Conservation (phyloP, 2,113 vertebrate genomes). For the Pandion haliaetus region DNA sequence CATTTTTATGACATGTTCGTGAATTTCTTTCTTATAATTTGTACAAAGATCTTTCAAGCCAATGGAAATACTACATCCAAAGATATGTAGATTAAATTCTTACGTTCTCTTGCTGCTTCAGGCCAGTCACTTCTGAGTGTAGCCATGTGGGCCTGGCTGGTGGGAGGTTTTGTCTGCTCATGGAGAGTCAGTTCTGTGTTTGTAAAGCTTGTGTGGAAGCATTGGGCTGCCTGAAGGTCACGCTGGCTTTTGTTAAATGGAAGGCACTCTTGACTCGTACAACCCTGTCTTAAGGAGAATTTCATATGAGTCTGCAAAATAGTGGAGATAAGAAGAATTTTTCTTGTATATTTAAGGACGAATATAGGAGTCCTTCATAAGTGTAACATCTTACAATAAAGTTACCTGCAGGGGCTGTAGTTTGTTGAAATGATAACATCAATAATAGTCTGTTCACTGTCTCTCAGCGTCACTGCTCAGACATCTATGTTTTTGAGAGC, state of each 20-base stretch:
- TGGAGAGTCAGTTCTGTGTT: not conserved
- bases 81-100: not conserved
- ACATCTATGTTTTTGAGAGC: not conserved
- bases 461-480: not conserved
- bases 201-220: not conserved
- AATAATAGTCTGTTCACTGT: not conserved
- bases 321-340: not conserved
- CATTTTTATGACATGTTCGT: not conserved
- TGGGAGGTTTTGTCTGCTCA: not conserved
- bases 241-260: rapidly evolving
- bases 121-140: not conserved
- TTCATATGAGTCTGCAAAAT: not conserved
- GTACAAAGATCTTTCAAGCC: not conserved
- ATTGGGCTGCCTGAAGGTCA: not conserved
- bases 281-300: not conserved
- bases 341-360: not conserved
- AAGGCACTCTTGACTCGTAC: not conserved
- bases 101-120: not conserved
- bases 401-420: not conserved
- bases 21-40: not conserved
- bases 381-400: not conserved
- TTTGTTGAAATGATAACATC: not conserved
- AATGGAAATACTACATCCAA: not conserved
- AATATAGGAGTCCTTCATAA: not conserved
- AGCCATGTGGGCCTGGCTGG: not conserved